Evolutionary conservation across 2,797 vertebrate species (phyloP), one percentile per base, ranked within the genome.

Genomic region (Lutjanus campechanus): DNA sequence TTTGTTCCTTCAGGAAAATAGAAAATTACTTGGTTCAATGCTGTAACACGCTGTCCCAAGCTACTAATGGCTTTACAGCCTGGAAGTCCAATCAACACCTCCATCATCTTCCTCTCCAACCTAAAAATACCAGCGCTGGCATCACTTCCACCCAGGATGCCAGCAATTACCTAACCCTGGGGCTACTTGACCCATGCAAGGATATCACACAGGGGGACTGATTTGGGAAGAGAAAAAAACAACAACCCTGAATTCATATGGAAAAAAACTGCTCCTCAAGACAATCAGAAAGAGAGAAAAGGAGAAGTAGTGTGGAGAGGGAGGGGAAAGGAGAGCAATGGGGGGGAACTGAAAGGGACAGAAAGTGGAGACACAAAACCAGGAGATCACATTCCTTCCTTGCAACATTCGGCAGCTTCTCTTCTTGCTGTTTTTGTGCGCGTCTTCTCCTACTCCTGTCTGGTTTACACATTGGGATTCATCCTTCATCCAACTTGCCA

Each of bases 81-180:
- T 89, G 69, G 69, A 86, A 82, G 78, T 79, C 81, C 84, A 93
- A 92, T 93, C 88, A 90, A 92, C 90, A 91, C 89, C 85, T 90
- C 78, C 64, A 84, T 82, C 91, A 77, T 82, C 78, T 83, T 84
- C 77, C 69, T 76, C 73, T 74, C 73, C 11, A 1, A 12, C 76
- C 88, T 91, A 93, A 91, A 93, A 91, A 93, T 91, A 93, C 47
- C 51, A 62, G 11, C 0, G 0, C 71, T 82, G 82, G 56, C 85
- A 79, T 88, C 77, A 82, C 54, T 79, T 87, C 79, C 73, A 79
- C 72, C 58, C 44, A 62, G 54, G 70, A 77, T 65, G 75, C 67
- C 73, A 88, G 82, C 63, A 81, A 74, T 88, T 77, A 85, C 75
- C 79, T 16, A 79, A 85, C 82, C 75, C 72, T 9, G 16, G 64